A percentile compares a stretch with the other conserved stretches of the same genome.
Evolutionary conservation across 2,888 invertebrate species (phyloP).

Genomic region (Chrysomela aeneicollis): DNA sequence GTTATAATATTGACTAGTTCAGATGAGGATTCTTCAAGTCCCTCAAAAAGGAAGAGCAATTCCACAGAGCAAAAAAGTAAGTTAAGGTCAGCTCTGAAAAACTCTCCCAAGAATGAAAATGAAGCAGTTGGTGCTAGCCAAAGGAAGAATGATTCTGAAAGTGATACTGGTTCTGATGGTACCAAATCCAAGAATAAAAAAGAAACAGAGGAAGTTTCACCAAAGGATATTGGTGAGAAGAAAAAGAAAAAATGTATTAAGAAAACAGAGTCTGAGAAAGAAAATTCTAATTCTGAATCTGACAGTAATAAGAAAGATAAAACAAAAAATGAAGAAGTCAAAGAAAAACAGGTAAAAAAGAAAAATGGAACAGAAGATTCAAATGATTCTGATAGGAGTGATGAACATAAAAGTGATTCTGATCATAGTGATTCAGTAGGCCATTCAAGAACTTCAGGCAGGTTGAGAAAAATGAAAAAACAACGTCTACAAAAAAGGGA

Average conservation of each 20-base stretch:
- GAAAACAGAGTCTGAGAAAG: conserved; percentile 15
- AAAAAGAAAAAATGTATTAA: background rate
- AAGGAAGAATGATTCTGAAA: background rate
- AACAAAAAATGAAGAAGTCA: background rate
- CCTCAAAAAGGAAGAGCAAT: conserved; percentile 25
- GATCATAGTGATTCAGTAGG: conserved; percentile 13
- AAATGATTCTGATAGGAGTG: conserved; percentile 22
- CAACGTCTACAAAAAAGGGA: conserved; percentile 17
- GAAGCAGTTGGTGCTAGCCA: conserved; percentile 12
- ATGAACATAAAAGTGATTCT: conserved; percentile 12
- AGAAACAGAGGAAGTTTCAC: background rate
- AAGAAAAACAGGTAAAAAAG: background rate
- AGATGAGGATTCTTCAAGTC: conserved; percentile 47
- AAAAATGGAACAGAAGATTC: conserved; percentile 2
- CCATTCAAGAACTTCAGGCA: conserved; percentile 22
- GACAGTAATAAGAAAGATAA: background rate
- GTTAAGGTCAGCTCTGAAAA: conserved; percentile 30
- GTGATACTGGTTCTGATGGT: background rate
- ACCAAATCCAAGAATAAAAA: background rate
- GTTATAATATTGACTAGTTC: conserved; percentile 55
- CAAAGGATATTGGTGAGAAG: background rate
- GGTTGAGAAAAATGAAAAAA: conserved; percentile 18
- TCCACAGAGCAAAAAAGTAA: conserved; percentile 19
- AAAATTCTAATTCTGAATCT: conserved; percentile 16
- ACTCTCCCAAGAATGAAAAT: conserved; percentile 13